A percentile compares a stretch with the other conserved stretches of the same genome.
phyloP scores from a whole-genome alignment of 2,888 invertebrate species.

The Mactromeris polynyma region DNA sequence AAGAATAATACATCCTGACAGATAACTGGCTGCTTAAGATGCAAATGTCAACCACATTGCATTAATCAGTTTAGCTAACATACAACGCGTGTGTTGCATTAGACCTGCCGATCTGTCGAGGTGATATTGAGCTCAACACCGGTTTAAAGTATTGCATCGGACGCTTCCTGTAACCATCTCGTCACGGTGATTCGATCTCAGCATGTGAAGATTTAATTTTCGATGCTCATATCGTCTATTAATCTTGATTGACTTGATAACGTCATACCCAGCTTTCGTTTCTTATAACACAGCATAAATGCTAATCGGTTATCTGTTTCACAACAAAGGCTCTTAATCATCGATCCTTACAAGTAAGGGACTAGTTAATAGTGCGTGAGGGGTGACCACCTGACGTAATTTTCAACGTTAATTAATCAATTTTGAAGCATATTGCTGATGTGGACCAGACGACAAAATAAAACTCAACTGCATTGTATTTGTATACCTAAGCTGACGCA shows the following conservation, averaged over 20 bases:
- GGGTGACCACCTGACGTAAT: not conserved
- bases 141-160: not conserved
- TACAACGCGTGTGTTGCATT: not conserved
- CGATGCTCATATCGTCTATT: not conserved
- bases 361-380: no score
- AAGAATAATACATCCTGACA: not conserved
- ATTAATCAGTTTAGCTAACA: not conserved
- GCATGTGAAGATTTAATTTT: not conserved
- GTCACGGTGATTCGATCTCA: not conserved
- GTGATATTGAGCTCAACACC: not conserved
- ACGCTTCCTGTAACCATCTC: not conserved
- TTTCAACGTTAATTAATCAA: not conserved
- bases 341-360: not conserved
- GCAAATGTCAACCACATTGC: not conserved
- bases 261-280: not conserved
- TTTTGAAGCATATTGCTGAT: not conserved
- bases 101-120: not conserved
- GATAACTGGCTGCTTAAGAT: not conserved
- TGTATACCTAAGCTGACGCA: no score
- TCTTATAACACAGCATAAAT: not conserved
- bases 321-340: not conserved
- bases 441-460: not conserved
- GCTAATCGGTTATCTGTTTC: not conserved
- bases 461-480: no score
- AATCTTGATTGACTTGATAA: constrained; percentile 6